A percentile compares a stretch with the other conserved stretches of the same genome.
Conservation (phyloP, 2,113 vertebrate genomes). For the Mormyrus lacerda region DNA sequence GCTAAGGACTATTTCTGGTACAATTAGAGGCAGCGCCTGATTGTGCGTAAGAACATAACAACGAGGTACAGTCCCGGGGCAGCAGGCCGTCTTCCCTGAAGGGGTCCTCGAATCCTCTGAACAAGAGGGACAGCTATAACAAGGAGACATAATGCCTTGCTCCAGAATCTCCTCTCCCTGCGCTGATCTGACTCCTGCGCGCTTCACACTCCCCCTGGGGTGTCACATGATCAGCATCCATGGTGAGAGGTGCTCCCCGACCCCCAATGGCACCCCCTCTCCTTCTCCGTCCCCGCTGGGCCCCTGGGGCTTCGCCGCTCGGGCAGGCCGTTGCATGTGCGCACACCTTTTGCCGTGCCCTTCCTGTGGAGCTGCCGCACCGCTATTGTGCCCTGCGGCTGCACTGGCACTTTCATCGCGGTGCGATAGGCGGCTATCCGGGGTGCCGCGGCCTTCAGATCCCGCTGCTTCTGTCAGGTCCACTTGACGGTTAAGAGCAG, state of each 20-base stretch:
- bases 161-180: neutral
- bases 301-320: neutral
- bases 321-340: neutral
- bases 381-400: neutral
- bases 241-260: neutral
- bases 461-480: conserved; percentile 27
- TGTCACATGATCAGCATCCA: neutral
- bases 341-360: neutral
- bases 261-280: neutral
- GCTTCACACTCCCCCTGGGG: neutral
- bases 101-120: neutral
- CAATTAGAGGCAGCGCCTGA: neutral
- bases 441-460: neutral
- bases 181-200: neutral
- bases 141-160: neutral
- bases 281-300: neutral
- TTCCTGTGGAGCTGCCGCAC: neutral
- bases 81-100: neutral
- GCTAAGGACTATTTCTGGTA: conserved; percentile 4
- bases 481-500: conserved; percentile 32
- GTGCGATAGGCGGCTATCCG: neutral
- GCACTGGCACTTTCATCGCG: neutral
- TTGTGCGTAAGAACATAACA: neutral
- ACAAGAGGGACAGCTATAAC: neutral
- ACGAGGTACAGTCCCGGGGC: neutral